Percentiles rank a stretch among this genome's conserved stretches.
phyloP scores from a whole-genome alignment of 2,888 invertebrate genomes.

The Andrena marginata region DNA sequence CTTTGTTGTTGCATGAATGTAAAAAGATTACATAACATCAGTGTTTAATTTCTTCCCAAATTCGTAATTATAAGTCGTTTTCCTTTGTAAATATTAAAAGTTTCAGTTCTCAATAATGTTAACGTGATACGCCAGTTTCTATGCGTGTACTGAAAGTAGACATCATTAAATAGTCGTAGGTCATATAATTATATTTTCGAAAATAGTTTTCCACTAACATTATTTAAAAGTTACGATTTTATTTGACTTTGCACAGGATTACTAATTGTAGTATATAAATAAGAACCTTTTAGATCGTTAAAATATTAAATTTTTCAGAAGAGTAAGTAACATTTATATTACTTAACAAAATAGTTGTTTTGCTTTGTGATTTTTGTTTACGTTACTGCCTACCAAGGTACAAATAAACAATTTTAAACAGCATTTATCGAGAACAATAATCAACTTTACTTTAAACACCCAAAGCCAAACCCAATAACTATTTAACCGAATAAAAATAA shows the following conservation, averaged over 20 bases:
- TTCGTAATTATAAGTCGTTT: slow-evolving; percentile 33
- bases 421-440: slow-evolving; percentile 18
- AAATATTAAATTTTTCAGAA: slow-evolving; percentile 20
- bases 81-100: slow-evolving; percentile 44
- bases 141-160: slow-evolving; percentile 24
- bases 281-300: background rate
- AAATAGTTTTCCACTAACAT: slow-evolving; percentile 2
- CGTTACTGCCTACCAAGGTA: slow-evolving; percentile 1
- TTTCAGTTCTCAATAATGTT: slow-evolving; percentile 36
- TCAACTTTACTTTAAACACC: slow-evolving; percentile 26
- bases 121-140: slow-evolving; percentile 36
- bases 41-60: slow-evolving; percentile 42
- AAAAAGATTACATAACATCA: slow-evolving; percentile 47
- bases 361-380: background rate
- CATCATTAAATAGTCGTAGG: slow-evolving; percentile 25
- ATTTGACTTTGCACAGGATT: background rate
- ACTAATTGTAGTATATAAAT: background rate
- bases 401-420: slow-evolving; percentile 22
- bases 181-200: slow-evolving; percentile 12
- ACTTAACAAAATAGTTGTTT: slow-evolving; percentile 11
- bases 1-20: slow-evolving; percentile 69
- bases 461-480: slow-evolving; percentile 10
- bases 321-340: slow-evolving; percentile 3
- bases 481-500: slow-evolving; percentile 39
- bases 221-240: background rate